Evolutionary conservation across 2,797 vertebrate genomes (phyloP).

Genomic region (Schizopygopsis pylzovi): DNA sequence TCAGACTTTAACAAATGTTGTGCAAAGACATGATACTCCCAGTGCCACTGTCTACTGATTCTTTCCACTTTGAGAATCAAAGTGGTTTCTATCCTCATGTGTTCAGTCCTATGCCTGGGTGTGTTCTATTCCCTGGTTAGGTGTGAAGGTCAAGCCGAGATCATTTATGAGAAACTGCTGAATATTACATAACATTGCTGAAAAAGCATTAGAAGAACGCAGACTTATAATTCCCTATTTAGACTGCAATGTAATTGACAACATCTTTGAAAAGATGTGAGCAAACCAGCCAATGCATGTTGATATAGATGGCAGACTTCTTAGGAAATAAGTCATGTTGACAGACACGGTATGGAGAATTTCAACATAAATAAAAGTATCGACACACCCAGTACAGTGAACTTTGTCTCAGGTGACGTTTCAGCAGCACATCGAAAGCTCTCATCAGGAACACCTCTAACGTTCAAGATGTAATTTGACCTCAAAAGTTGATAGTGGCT

Average conservation of each 20-base stretch:
- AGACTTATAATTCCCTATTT: neutral
- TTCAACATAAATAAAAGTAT: constrained; percentile 14
- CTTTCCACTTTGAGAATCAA: neutral
- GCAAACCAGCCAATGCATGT: neutral
- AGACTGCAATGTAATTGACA: neutral
- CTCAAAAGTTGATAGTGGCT: constrained; percentile 5
- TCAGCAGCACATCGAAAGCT: neutral
- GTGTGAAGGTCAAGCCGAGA: constrained; percentile 16
- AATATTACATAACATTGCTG: constrained; percentile 30
- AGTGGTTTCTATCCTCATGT: neutral
- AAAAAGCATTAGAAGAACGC: neutral
- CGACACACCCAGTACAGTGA: constrained; percentile 15
- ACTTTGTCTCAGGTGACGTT: constrained; percentile 14
- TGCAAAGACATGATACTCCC: neutral
- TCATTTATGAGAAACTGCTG: neutral
- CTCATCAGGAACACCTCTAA: neutral
- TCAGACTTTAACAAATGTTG: neutral
- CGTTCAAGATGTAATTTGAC: neutral
- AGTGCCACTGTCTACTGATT: neutral
- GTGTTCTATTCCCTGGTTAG: constrained; percentile 11
- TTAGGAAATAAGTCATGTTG: constrained; percentile 29
- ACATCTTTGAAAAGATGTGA: neutral
- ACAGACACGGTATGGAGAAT: constrained; percentile 19
- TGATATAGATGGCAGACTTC: constrained; percentile 1
- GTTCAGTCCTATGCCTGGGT: neutral